Conservation (phyloP, 2,113 vertebrate species). For the Oryzias woworae region DNA sequence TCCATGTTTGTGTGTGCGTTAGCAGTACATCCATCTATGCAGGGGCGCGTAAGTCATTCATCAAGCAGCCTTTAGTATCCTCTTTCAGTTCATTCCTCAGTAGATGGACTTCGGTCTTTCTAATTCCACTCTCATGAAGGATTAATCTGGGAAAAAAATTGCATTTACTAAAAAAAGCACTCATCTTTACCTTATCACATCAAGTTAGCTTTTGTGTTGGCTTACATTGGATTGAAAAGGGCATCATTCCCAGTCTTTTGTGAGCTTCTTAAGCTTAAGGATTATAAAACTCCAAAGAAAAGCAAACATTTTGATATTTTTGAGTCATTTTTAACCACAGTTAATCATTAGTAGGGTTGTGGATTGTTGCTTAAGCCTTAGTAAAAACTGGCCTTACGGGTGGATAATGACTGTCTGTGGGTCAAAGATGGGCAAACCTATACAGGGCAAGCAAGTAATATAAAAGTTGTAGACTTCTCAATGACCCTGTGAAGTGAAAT, state of each 20-base stretch:
- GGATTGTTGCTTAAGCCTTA: too few relatives aligned
- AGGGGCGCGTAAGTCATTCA: slow-evolving; percentile 17
- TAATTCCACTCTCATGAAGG: slow-evolving; percentile 20
- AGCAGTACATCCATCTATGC: neutral
- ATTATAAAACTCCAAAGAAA: neutral
- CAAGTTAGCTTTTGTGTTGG: slow-evolving; percentile 4
- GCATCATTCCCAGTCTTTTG: neutral
- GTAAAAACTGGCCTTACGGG: too few relatives aligned
- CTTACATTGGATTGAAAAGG: slow-evolving; percentile 22
- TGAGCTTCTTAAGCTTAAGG: neutral
- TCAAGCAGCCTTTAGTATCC: neutral
- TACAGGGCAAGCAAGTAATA: too few relatives aligned
- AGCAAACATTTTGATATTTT: neutral
- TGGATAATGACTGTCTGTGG: too few relatives aligned
- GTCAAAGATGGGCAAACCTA: too few relatives aligned
- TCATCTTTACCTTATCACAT: neutral
- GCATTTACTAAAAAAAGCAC: slow-evolving; percentile 2
- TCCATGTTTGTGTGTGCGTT: neutral
- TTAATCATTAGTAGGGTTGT: neutral
- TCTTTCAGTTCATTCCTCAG: too few relatives aligned
- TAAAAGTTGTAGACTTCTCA: too few relatives aligned
- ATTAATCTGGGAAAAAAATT: slow-evolving; percentile 3
- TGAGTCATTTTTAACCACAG: neutral
- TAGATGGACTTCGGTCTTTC: neutral
- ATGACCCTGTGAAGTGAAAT: too few relatives aligned